These are phyloP conservation scores for Abscondita cerata DNA, from an alignment of 2,888 invertebrate species.

Conservation along the genomic window DNA sequence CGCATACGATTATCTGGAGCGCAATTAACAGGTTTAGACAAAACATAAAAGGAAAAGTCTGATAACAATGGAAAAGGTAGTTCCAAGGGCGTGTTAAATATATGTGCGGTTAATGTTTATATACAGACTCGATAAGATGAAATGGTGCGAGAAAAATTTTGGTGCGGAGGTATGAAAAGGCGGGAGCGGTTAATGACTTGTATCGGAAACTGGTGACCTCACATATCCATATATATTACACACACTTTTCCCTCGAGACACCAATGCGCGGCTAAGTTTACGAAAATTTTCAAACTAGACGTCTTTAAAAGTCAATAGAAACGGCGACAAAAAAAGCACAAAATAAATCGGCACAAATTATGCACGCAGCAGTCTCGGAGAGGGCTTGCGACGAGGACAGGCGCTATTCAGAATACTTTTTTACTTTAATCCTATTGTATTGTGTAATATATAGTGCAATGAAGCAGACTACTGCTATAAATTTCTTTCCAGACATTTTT, in stretches of 20 bases:
- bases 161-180: slow-evolving; percentile 18
- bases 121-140: no score
- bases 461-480: slow-evolving; percentile 52
- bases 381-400: slow-evolving; percentile 36
- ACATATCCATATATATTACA: slow-evolving; percentile 23
- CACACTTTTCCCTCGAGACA: slow-evolving; percentile 13
- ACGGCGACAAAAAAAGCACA: slow-evolving; percentile 17
- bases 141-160: slow-evolving; percentile 23
- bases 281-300: not conserved
- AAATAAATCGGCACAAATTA: slow-evolving; percentile 40
- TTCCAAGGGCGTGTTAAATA: no score
- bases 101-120: no score
- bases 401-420: slow-evolving; percentile 44
- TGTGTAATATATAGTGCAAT: slow-evolving; percentile 56
- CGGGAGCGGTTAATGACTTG: slow-evolving; percentile 23
- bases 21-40: no score
- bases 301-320: slow-evolving; percentile 14
- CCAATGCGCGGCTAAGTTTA: not conserved
- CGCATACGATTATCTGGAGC: no score
- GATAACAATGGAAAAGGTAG: no score
- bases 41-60: no score
- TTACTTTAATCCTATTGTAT: slow-evolving; percentile 56
- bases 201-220: slow-evolving; percentile 22
- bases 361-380: slow-evolving; percentile 37
- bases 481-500: slow-evolving; percentile 52